These are phyloP conservation scores for Protobothrops flavoviridis DNA, from an alignment of 2,113 vertebrate genomes.

Conservation along the genomic window DNA sequence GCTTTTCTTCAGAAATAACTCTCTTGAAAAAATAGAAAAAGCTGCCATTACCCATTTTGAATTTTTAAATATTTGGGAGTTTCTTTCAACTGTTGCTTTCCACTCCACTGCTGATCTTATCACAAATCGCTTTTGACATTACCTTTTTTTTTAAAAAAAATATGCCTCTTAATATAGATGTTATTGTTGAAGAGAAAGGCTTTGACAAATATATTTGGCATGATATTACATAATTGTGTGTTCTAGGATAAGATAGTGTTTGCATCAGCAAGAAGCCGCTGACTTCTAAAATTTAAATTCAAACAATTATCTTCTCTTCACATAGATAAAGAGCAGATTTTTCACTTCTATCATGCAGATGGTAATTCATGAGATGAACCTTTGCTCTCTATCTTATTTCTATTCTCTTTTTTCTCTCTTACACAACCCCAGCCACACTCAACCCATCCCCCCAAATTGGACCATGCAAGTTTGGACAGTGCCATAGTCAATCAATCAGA, in stretches of 20 bases:
- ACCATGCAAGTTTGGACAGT: background rate
- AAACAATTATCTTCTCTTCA: background rate
- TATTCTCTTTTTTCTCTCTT: background rate
- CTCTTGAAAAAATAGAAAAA: background rate
- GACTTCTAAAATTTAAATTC: background rate
- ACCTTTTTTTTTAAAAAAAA: background rate
- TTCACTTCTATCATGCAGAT: background rate
- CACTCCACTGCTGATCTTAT: background rate
- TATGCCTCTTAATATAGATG: background rate
- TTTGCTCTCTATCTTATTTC: background rate
- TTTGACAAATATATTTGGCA: background rate
- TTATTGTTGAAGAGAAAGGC: background rate
- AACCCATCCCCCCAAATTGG: background rate
- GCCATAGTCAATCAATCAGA: background rate
- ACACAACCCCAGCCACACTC: background rate
- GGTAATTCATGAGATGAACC: background rate
- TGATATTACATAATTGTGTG: accelerated
- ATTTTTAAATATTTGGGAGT: background rate
- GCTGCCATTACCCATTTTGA: background rate
- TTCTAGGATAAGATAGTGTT: background rate
- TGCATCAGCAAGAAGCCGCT: background rate
- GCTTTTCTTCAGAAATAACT: background rate
- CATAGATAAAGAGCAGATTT: background rate
- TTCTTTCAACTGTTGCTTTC: background rate
- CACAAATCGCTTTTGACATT: background rate